phyloP scores from a whole-genome alignment of 2,113 vertebrate genomes.

The Scartelaos histophorus region DNA sequence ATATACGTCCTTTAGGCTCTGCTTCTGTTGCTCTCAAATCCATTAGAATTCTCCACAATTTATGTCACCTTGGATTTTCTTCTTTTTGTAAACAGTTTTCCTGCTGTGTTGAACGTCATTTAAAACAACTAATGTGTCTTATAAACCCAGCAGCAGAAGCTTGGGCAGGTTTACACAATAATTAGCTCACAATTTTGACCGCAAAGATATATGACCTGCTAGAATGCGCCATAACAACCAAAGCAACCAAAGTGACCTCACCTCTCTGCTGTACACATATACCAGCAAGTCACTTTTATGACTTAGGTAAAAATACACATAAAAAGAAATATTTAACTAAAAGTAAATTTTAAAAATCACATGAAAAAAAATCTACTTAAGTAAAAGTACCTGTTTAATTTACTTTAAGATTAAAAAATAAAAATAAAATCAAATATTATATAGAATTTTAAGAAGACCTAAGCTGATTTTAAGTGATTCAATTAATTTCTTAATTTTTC shows the following conservation, averaged over 20 bases:
- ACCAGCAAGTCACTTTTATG: slow-evolving; percentile 13
- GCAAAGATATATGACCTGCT: slow-evolving; percentile 65
- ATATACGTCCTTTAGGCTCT: not conserved
- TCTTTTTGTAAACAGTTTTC: slow-evolving; percentile 40
- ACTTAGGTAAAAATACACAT: too few relatives aligned
- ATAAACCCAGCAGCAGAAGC: slow-evolving; percentile 57
- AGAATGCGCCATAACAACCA: slow-evolving; percentile 37
- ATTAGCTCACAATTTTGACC: slow-evolving; percentile 66
- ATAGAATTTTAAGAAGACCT: too few relatives aligned
- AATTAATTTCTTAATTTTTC: too few relatives aligned
- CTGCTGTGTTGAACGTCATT: slow-evolving; percentile 62
- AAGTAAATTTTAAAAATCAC: too few relatives aligned
- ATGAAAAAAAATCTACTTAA: too few relatives aligned
- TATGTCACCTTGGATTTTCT: slow-evolving; percentile 33
- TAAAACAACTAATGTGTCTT: slow-evolving; percentile 67
- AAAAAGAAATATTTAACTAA: too few relatives aligned
- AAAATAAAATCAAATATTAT: too few relatives aligned
- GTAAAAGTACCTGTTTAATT: too few relatives aligned
- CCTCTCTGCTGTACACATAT: slow-evolving; percentile 14
- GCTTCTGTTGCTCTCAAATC: slow-evolving; percentile 43
- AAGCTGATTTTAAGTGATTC: too few relatives aligned
- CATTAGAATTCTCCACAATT: slow-evolving; percentile 39
- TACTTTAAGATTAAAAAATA: too few relatives aligned
- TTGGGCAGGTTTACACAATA: slow-evolving; percentile 65
- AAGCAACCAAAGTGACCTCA: slow-evolving; percentile 58